These are phyloP conservation scores for Erpornis zantholeuca DNA, from an alignment of 2,113 vertebrate species.

Conservation along the genomic window DNA sequence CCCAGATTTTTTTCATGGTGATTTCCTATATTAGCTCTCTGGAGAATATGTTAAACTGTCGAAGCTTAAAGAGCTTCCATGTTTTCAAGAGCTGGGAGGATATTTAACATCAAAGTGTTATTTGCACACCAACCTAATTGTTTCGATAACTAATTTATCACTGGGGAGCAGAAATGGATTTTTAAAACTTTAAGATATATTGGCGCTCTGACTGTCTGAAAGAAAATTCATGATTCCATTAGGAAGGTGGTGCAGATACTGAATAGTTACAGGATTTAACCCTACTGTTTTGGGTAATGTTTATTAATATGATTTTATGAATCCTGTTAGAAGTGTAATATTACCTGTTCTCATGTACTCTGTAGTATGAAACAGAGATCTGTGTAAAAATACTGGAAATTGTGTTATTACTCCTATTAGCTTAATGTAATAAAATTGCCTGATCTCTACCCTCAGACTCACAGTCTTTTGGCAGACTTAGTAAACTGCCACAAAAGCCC, in stretches of 20 bases:
- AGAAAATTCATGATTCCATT: not conserved
- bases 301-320: not conserved
- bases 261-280: not conserved
- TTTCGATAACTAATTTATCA: slow-evolving; percentile 25
- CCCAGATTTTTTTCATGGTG: not conserved
- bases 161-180: not conserved
- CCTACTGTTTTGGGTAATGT: not conserved
- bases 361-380: not conserved
- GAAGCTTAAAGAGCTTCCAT: not conserved
- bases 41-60: not conserved
- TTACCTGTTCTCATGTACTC: not conserved
- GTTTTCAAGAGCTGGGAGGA: not conserved
- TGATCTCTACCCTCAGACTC: not conserved
- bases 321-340: not conserved
- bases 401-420: not conserved
- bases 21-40: not conserved
- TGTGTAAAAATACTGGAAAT: not conserved
- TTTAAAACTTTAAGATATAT: not conserved
- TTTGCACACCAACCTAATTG: not conserved
- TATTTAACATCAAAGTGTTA: not conserved
- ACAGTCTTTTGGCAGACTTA: not conserved
- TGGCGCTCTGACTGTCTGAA: not conserved
- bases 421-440: not conserved
- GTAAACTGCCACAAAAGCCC: not conserved
- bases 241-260: not conserved